These are phyloP conservation scores for Yponomeuta plumbellus DNA, from an alignment of 2,888 invertebrate genomes.

Conservation along the genomic window DNA sequence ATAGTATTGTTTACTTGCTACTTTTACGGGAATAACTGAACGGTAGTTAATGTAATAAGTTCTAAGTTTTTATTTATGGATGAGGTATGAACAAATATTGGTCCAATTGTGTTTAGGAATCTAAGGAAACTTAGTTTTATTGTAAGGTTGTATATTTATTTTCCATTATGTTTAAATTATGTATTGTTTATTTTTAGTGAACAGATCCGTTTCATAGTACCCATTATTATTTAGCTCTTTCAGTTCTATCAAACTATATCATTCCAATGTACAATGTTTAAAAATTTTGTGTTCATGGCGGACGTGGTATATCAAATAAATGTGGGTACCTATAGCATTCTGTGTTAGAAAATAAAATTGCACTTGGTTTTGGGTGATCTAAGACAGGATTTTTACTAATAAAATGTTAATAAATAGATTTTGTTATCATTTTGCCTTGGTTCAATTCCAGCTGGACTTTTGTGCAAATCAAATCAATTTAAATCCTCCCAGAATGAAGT, in stretches of 20 bases:
- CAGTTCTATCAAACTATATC: not conserved
- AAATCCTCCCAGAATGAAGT: not conserved
- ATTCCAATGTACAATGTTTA: constrained; percentile 7
- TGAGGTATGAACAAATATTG: constrained; percentile 38
- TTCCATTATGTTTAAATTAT: not conserved
- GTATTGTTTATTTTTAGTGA: not conserved
- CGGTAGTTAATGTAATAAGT: constrained; percentile 25
- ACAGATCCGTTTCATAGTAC: not conserved
- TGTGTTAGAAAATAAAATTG: constrained; percentile 31
- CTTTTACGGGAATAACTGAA: constrained; percentile 24
- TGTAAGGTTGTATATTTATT: constrained; percentile 14
- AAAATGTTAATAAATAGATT: constrained; percentile 47
- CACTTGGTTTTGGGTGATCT: constrained; percentile 71
- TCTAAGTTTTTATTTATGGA: constrained; percentile 39
- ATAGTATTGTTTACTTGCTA: constrained; percentile 23
- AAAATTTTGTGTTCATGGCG: constrained; percentile 23
- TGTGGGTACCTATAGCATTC: constrained; percentile 13
- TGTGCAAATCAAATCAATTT: not conserved
- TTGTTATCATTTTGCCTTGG: too few relatives aligned
- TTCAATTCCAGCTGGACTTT: not conserved
- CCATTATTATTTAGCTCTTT: not conserved
- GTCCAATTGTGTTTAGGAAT: constrained; percentile 59
- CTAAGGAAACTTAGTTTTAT: constrained; percentile 31
- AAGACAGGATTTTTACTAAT: constrained; percentile 60
- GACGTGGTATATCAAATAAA: constrained; percentile 9